Evolutionary conservation across 1,140 invertebrate genomes (phyloP), one percentile per base, ranked within the genome.

Genomic region (Ostrea denselamellosa): DNA sequence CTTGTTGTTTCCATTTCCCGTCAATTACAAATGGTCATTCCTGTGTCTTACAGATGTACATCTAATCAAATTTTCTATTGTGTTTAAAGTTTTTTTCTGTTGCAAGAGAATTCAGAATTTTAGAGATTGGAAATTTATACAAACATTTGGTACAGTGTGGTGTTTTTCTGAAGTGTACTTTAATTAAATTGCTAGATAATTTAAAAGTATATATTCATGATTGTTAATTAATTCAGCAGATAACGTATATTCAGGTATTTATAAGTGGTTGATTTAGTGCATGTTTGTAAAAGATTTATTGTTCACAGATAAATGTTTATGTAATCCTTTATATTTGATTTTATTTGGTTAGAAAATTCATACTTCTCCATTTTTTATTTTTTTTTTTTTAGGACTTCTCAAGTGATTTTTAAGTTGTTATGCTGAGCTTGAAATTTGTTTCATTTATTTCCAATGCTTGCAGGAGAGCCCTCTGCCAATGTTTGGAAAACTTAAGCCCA

Each of bases 401-500:
- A 62, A 62, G 56, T 17, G 17, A 19, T 7, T 7, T 19, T n/a
- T 17, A 62, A 19, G 0, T 19, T 62, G 17, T 62, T 62, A 19
- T 19, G 8, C 14, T 19, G 5, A 19, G 54, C 1, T 56, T 17
- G 14, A 62, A 8, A 62, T 62, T 62, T 62, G 56, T 2, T 62
- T 62, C n/a, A n/a, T 62, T 62, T 62, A 19, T 62, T 3, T 19
- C 17, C 17, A 2, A 62, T 5, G 19, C 7, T 62, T 62, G 5
- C 56, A 62, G 56, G 56, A 62, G 14, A 19, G 56, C 56, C n/a
- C 56, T 62, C 28, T 77, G 25, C 68, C 68, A 25, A 34, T 8
- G 9, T 77, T 77, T 77, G 68, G 68, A 77, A 77, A 77, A 34
- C 68, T 25, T 14, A 77, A 77, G 25, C 68, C 68, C 25, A 83